Percentiles rank a stretch among this genome's conserved stretches.
Conservation (phyloP, 2,888 invertebrate genomes). For the Phasia obesa region DNA sequence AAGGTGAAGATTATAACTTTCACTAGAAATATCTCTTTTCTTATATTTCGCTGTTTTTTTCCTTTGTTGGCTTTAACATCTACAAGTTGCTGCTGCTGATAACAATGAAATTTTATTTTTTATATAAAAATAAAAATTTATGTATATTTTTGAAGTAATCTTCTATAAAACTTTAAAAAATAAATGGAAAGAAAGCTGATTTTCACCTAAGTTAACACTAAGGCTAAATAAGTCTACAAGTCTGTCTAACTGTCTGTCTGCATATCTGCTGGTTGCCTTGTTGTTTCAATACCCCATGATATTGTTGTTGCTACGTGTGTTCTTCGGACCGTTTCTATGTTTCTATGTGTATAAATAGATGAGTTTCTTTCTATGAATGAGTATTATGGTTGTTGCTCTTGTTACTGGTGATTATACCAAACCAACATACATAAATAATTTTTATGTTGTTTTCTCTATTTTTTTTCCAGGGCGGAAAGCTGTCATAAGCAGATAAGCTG, state of each 20-base stretch:
- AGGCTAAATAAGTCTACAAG: constrained; percentile 55
- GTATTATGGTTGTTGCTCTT: constrained; percentile 67
- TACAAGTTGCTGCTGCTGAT: constrained; percentile 69
- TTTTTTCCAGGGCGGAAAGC: constrained; percentile 77
- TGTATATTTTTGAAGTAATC: constrained; percentile 51
- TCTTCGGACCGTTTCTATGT: constrained; percentile 26
- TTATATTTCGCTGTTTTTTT: constrained; percentile 21
- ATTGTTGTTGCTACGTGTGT: constrained; percentile 2
- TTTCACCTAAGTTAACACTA: constrained; percentile 62
- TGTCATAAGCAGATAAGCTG: constrained; percentile 82
- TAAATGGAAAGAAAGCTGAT: constrained; percentile 40
- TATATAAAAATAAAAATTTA: constrained; percentile 35
- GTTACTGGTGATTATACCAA: constrained; percentile 62
- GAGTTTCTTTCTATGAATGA: constrained; percentile 34
- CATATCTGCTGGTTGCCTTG: constrained; percentile 50
- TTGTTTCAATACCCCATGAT: constrained; percentile 10
- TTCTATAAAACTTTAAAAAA: constrained; percentile 60
- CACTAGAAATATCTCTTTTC: constrained; percentile 47
- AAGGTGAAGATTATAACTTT: constrained; percentile 60
- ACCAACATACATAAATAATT: constrained; percentile 66
- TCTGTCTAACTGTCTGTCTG: constrained; percentile 20
- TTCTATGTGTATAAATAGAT: constrained; percentile 37
- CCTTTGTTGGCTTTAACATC: constrained; percentile 48
- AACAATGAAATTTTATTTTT: constrained; percentile 67
- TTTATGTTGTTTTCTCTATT: constrained; percentile 58